These are phyloP conservation scores for Sternotherus odoratus DNA, from an alignment of 2,797 vertebrate species.

Conservation along the genomic window DNA sequence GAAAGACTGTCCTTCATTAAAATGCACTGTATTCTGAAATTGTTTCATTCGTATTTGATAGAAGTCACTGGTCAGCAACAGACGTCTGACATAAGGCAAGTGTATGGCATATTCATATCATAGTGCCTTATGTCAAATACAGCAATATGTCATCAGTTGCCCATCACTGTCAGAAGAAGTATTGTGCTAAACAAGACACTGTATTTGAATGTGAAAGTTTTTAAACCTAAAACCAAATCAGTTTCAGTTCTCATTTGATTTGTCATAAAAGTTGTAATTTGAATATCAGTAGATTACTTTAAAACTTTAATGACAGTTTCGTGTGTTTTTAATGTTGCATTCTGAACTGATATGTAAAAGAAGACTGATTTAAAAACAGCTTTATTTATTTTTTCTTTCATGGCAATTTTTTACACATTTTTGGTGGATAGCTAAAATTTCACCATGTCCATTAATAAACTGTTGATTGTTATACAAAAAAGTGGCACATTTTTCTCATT, in stretches of 20 bases:
- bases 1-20: slow-evolving; percentile 81
- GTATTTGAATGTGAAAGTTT: slow-evolving; percentile 81
- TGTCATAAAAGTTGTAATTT: slow-evolving; percentile 76
- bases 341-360: slow-evolving; percentile 80
- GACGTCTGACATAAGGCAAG: slow-evolving; percentile 79
- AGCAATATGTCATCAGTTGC: slow-evolving; percentile 77
- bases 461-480: slow-evolving; percentile 78
- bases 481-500: slow-evolving; percentile 68
- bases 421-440: slow-evolving; percentile 79
- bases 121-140: slow-evolving; percentile 85
- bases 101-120: slow-evolving; percentile 79
- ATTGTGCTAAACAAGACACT: slow-evolving; percentile 73
- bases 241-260: slow-evolving; percentile 73
- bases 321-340: slow-evolving; percentile 72
- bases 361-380: slow-evolving; percentile 80
- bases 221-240: slow-evolving; percentile 80
- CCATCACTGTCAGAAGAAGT: slow-evolving; percentile 70
- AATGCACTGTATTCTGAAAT: slow-evolving; percentile 80
- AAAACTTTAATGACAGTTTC: slow-evolving; percentile 73
- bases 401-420: slow-evolving; percentile 81
- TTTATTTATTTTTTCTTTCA: slow-evolving; percentile 89
- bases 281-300: slow-evolving; percentile 74
- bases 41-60: slow-evolving; percentile 77
- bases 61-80: slow-evolving; percentile 77
- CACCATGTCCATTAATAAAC: slow-evolving; percentile 84